Evolutionary conservation across 2,797 vertebrate species (phyloP).

Genomic region (Astyanax mexicanus): DNA sequence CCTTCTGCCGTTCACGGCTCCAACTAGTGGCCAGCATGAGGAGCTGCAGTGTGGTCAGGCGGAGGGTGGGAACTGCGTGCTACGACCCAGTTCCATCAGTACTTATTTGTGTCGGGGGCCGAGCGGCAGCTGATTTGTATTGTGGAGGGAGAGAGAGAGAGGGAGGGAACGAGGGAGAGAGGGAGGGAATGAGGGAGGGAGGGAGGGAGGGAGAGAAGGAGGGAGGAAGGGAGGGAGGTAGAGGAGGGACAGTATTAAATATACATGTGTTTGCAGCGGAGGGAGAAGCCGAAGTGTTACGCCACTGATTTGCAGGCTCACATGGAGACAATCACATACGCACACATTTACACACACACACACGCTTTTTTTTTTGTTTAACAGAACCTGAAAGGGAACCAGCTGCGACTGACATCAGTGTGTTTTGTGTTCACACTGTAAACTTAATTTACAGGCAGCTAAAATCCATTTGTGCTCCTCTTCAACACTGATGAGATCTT

Average conservation of each 20-base stretch:
- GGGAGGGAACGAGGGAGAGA: neutral
- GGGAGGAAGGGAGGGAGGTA: neutral
- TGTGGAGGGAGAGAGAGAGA: conserved; percentile 61
- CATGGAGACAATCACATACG: neutral
- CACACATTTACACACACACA: no score
- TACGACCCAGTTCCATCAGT: conserved; percentile 85
- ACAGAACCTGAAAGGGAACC: no score
- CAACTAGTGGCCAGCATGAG: conserved; percentile 45
- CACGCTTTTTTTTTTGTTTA: no score
- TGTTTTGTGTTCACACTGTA: no score
- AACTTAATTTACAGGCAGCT: no score
- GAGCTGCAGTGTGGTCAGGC: conserved; percentile 1
- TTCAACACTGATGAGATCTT: no score
- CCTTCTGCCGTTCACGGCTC: neutral
- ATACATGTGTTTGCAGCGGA: conserved; percentile 8
- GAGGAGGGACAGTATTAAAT: conserved; percentile 12
- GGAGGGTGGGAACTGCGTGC: conserved; percentile 15
- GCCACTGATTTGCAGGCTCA: neutral
- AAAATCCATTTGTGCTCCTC: no score
- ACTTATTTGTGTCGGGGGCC: conserved; percentile 80
- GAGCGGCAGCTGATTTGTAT: conserved; percentile 74
- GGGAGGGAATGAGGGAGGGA: neutral
- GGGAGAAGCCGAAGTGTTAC: neutral
- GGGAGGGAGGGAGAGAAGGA: neutral
- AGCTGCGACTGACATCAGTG: no score